Evolutionary conservation across 2,797 vertebrate genomes (phyloP), one percentile per base, ranked within the genome.

Genomic region (Perodicticus potto): DNA sequence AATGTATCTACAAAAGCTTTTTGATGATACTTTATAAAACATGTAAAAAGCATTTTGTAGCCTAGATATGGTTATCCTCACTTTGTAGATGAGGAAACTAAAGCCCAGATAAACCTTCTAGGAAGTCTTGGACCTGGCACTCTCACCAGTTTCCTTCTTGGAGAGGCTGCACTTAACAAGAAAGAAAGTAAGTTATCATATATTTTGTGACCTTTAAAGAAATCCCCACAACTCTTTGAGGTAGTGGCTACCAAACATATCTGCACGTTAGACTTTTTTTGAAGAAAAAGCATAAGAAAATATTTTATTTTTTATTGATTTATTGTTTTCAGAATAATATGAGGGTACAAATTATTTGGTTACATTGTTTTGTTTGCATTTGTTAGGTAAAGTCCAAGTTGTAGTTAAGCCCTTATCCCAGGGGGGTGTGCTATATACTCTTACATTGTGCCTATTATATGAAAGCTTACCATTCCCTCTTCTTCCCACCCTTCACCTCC

Each of bases 1-100:
- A 74, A 37, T 76, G 4, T 61, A 85, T 76, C 20, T 69, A 65
- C 20, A 85, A 85, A 93, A 72, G 34, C 55, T 88, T 20, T n/a
- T 65, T 59, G 25, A 16, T 23, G n/a, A 14, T 81, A 55, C 57
- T 94, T 90, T 83, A 83, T 88, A 96, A 93, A 93, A 63, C 53
- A 43, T 76, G 25, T 76, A 34, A 53, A 77, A 55, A 57, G 57
- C 43, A 32, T 77, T 96, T 73, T 89, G 34, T 89, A 57, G 27
- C 27, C 74, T 70, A 83, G 20, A 40, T 94, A 29, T 55, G 4
- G 23, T 93, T 94, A 55, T 80, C 37, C 29, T 20, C 34, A 70
- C 95, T 93, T 93, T 95, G 32, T 10, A 89, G 61, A 81, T 93
- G 80, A 93, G n/a, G 67, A 89, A 94, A 94, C 59, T 87, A 34